phyloP scores from a whole-genome alignment of 2,113 vertebrate genomes.

The Lontra canadensis region DNA sequence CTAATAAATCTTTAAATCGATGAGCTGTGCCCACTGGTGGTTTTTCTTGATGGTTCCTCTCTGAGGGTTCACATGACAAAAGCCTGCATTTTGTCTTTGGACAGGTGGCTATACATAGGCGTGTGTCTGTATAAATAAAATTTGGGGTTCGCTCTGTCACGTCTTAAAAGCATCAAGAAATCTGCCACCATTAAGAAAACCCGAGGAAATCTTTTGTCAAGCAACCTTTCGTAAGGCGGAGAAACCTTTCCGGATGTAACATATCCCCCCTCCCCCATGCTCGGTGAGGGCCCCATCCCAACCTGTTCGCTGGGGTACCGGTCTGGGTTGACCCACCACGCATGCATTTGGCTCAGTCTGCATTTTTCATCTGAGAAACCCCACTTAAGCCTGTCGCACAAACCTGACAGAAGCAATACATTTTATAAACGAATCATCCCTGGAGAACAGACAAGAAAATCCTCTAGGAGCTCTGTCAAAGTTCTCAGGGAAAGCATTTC shows the following conservation, averaged over 20 bases:
- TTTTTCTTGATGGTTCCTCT: slow-evolving; percentile 48
- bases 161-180: slow-evolving; percentile 22
- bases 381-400: slow-evolving; percentile 48
- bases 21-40: background rate
- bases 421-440: slow-evolving; percentile 50
- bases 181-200: background rate
- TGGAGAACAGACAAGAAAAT: slow-evolving; percentile 49
- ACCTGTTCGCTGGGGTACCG: background rate
- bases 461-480: slow-evolving; percentile 49
- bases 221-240: background rate
- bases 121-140: background rate
- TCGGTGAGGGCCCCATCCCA: background rate
- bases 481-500: slow-evolving; percentile 45
- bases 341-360: background rate
- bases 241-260: background rate
- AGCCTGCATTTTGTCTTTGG: background rate
- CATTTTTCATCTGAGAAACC: slow-evolving; percentile 60
- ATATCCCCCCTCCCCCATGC: background rate
- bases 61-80: background rate
- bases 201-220: background rate
- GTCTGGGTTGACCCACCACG: slow-evolving; percentile 1
- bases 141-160: background rate
- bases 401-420: slow-evolving; percentile 56
- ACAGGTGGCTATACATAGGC: background rate
- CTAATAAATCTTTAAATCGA: slow-evolving; percentile 52